Conservation (phyloP, 2,888 invertebrate species). For the Cryptophagus acutangulus region DNA sequence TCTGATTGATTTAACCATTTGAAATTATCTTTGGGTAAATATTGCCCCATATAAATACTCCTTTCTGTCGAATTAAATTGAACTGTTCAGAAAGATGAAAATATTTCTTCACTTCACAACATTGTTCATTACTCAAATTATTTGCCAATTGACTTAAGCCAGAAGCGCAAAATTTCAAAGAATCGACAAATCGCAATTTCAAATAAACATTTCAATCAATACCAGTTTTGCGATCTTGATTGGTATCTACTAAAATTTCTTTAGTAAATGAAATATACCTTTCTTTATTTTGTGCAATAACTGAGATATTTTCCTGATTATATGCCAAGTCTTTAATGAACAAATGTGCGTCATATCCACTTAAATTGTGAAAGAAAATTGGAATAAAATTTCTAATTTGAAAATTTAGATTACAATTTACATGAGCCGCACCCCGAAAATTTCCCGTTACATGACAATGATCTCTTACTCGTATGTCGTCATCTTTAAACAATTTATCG, state of each 20-base stretch:
- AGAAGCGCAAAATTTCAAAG: slow-evolving; percentile 1
- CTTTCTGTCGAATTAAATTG: neutral
- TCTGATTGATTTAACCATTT: too few species aligned
- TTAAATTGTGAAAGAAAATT: slow-evolving; percentile 33
- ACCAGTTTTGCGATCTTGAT: neutral
- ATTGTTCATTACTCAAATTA: slow-evolving; percentile 3
- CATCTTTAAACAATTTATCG: slow-evolving; percentile 7
- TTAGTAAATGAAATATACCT: slow-evolving; percentile 32
- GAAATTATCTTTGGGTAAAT: too few species aligned
- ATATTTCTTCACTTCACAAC: neutral
- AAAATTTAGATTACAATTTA: slow-evolving; percentile 33
- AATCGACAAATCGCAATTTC: slow-evolving; percentile 9
- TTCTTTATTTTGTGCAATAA: slow-evolving; percentile 34
- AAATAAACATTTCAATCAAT: slow-evolving; percentile 3
- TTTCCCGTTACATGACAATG: slow-evolving; percentile 30
- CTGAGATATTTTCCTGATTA: slow-evolving; percentile 11
- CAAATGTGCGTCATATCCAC: slow-evolving; percentile 30
- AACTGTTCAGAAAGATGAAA: neutral
- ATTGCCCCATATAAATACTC: too few species aligned
- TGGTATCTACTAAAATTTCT: slow-evolving; percentile 10
- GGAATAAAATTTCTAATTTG: slow-evolving; percentile 29
- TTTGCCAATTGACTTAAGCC: slow-evolving; percentile 5
- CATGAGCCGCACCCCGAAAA: slow-evolving; percentile 27
- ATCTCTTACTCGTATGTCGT: slow-evolving; percentile 22
- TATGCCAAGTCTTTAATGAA: slow-evolving; percentile 26